Percentiles rank a stretch among this genome's conserved stretches.
phyloP scores from a whole-genome alignment of 2,797 vertebrate species.

The Miichthys miiuy region DNA sequence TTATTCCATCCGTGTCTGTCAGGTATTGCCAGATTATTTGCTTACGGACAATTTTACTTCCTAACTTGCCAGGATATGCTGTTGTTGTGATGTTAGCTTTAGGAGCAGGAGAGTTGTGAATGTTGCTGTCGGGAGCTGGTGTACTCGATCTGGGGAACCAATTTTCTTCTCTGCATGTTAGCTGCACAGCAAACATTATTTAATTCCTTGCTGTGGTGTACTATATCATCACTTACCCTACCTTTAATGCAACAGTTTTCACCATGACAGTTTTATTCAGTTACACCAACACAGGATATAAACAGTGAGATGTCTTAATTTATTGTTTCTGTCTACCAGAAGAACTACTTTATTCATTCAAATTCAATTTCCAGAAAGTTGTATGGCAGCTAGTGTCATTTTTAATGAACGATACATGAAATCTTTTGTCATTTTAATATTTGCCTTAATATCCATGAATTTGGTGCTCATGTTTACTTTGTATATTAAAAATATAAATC shows the following conservation, averaged over 20 bases:
- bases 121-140: too few relatives aligned
- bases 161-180: too few relatives aligned
- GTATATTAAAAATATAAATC: constrained; percentile 14
- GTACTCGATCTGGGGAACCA: too few relatives aligned
- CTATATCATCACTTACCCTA: too few relatives aligned
- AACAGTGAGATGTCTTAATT: constrained; percentile 16
- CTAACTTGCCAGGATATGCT: too few relatives aligned
- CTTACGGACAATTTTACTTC: too few relatives aligned
- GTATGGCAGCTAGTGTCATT: constrained; percentile 54
- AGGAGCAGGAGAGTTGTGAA: too few relatives aligned
- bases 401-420: constrained; percentile 24
- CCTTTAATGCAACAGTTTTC: constrained; percentile 10
- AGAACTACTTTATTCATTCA: not conserved
- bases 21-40: too few relatives aligned
- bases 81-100: too few relatives aligned
- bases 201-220: too few relatives aligned
- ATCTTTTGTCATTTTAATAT: not conserved
- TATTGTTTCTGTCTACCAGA: constrained; percentile 6
- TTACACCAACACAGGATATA: constrained; percentile 2
- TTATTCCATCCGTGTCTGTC: too few relatives aligned
- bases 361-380: not conserved
- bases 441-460: constrained; percentile 37
- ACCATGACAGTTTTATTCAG: constrained; percentile 11
- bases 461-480: constrained; percentile 29
- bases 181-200: too few relatives aligned